A percentile compares a stretch with the other conserved stretches of the same genome.
Evolutionary conservation across 2,113 vertebrate species (phyloP).

Genomic region (Heterotis niloticus): DNA sequence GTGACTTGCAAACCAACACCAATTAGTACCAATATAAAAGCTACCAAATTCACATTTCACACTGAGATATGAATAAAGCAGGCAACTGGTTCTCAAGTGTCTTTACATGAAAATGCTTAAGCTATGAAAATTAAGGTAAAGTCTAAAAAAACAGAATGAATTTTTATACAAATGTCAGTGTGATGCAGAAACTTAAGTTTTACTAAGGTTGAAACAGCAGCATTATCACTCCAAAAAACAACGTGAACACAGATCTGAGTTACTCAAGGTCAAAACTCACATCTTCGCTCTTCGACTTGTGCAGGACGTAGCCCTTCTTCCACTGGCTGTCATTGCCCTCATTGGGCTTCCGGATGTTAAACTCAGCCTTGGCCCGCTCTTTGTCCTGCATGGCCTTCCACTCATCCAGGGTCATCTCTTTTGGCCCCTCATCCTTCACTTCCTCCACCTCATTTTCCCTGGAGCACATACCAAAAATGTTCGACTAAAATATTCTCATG

Average conservation of each 20-base stretch:
- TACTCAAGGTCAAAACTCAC: conserved; percentile 42
- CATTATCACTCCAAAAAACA: background rate
- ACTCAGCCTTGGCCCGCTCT: conserved; percentile 77
- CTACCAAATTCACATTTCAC: background rate
- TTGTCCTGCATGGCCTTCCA: conserved; percentile 84
- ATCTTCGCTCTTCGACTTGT: conserved; percentile 82
- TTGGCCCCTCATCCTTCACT: conserved; percentile 79
- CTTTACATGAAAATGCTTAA: no score
- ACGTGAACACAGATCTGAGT: background rate
- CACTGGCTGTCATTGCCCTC: conserved; percentile 79
- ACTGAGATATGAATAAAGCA: background rate
- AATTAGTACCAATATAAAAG: background rate
- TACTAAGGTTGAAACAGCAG: no score
- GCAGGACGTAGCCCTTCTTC: conserved; percentile 81
- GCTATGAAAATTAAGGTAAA: no score
- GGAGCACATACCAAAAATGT: background rate
- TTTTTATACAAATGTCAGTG: no score
- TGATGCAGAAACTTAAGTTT: no score
- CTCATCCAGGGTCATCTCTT: conserved; percentile 82
- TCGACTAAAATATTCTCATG: no score
- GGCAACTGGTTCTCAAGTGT: background rate
- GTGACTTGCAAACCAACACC: background rate
- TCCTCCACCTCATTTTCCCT: conserved; percentile 80
- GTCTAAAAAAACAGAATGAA: no score
- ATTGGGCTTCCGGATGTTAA: conserved; percentile 81